Percentiles rank a stretch among this genome's conserved stretches.
phyloP scores from a whole-genome alignment of 2,113 vertebrate genomes.

The Mixornis gularis region DNA sequence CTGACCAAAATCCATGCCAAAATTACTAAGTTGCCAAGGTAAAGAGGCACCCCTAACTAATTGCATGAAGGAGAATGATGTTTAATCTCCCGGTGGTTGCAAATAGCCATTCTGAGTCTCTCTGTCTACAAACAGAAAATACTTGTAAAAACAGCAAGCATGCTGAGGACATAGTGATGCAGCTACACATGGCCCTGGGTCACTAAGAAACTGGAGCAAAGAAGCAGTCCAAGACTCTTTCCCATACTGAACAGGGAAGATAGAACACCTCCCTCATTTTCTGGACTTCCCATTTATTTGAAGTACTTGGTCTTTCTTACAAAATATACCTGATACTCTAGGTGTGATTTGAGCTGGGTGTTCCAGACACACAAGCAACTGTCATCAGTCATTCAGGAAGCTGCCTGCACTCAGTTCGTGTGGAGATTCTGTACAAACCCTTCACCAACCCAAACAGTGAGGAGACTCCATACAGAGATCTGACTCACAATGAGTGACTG shows the following conservation, averaged over 20 bases:
- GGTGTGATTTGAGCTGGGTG: background rate
- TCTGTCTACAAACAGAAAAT: background rate
- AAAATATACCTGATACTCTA: background rate
- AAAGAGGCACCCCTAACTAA: background rate
- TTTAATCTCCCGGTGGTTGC: background rate
- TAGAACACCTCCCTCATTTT: background rate
- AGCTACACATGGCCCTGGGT: background rate
- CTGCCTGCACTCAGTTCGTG: background rate
- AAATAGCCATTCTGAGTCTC: background rate
- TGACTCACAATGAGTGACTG: background rate
- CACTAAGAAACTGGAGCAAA: background rate
- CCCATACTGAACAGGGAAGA: background rate
- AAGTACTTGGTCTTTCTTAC: background rate
- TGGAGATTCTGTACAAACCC: background rate
- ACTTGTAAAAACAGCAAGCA: background rate
- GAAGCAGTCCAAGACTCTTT: background rate
- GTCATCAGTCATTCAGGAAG: background rate
- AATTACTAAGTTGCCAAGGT: background rate
- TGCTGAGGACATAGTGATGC: background rate
- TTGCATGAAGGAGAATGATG: background rate
- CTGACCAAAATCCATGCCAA: background rate
- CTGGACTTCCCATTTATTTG: background rate
- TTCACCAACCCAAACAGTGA: background rate
- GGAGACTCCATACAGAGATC: background rate
- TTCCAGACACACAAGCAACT: background rate